These are phyloP conservation scores for Frankliniella fusca DNA, from an alignment of 2,888 invertebrate species.

Conservation along the genomic window DNA sequence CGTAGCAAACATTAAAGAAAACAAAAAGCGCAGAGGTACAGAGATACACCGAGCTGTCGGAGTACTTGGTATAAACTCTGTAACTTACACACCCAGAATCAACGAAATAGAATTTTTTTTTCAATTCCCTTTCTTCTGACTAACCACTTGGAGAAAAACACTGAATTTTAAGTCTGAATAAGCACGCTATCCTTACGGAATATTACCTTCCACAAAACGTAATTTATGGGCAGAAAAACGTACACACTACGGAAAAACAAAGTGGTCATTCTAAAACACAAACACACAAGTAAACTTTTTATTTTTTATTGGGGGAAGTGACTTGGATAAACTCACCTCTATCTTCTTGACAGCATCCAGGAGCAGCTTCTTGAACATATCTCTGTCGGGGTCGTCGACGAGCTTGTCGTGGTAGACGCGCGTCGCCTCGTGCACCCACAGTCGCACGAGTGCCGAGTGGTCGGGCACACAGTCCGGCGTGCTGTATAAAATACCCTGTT, in stretches of 20 bases:
- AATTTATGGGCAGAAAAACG: too few relatives aligned
- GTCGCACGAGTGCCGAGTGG: constrained; percentile 66
- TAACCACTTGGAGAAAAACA: too few relatives aligned
- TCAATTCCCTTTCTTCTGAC: too few relatives aligned
- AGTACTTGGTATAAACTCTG: neutral
- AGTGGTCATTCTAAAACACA: neutral
- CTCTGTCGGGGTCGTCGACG: constrained; percentile 73
- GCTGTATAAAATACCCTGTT: constrained; percentile 78
- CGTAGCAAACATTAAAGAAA: neutral
- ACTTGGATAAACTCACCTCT: neutral
- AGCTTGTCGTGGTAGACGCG: constrained; percentile 90
- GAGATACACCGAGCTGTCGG: neutral
- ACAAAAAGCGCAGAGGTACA: neutral
- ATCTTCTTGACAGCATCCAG: constrained; percentile 74
- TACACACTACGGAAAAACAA: too few relatives aligned
- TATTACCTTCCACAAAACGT: too few relatives aligned
- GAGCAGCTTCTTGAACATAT: constrained; percentile 66
- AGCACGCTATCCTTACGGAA: too few relatives aligned
- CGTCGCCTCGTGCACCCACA: constrained; percentile 87
- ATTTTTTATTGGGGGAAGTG: too few relatives aligned
- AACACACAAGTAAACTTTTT: neutral
- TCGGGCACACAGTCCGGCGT: constrained; percentile 69
- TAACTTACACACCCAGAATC: neutral
- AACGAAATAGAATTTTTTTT: too few relatives aligned
- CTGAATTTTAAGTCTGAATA: too few relatives aligned